Evolutionary conservation across 1,140 invertebrate genomes (phyloP).

Genomic region (Pachyrhynchus sulphureomaculatus): DNA sequence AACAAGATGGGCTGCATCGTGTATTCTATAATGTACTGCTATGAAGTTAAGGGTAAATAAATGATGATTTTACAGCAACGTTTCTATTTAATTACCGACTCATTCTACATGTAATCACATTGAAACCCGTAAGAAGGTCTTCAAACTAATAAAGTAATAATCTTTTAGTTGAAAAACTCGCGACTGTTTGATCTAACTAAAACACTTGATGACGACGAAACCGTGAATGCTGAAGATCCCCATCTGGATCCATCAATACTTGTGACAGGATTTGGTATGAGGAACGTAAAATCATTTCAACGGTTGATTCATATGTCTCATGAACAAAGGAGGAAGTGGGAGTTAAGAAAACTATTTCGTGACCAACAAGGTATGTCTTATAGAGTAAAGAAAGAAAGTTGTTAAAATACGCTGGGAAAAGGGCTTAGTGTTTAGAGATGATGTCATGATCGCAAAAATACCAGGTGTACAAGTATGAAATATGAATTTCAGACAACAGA

Average conservation of each 20-base stretch:
- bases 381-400: background rate
- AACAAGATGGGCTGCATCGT: no score
- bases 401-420: background rate
- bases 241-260: constrained; percentile 28
- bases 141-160: background rate
- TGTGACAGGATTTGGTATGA: constrained; percentile 39
- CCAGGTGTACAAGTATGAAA: no score
- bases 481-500: no score
- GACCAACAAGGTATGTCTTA: constrained; percentile 15
- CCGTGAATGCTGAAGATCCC: background rate
- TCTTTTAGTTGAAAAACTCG: background rate
- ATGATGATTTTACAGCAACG: no score
- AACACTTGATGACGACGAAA: constrained; percentile 1
- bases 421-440: no score
- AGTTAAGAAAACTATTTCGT: constrained; percentile 16
- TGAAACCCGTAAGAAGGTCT: no score
- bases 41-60: no score
- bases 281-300: constrained; percentile 37
- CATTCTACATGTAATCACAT: no score
- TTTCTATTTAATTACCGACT: no score
- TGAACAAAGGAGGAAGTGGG: constrained; percentile 28
- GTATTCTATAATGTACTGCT: no score
- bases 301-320: constrained; percentile 27
- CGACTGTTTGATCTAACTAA: constrained; percentile 11
- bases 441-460: no score